Conservation (phyloP, 2,888 invertebrate genomes). For the Lithophane socia region DNA sequence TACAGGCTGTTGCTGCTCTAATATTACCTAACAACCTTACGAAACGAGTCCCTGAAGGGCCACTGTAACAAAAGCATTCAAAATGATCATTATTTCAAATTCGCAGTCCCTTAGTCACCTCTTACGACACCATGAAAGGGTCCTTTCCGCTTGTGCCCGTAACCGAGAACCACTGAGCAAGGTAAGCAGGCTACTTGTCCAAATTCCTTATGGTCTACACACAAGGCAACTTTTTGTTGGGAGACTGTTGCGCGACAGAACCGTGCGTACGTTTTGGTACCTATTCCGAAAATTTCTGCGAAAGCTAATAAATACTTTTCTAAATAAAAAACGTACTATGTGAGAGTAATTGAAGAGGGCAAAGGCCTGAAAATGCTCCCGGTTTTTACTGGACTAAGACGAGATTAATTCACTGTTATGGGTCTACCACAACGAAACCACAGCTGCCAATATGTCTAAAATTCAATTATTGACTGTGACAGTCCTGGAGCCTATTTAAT, state of each 20-base stretch:
- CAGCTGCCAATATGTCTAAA: not conserved
- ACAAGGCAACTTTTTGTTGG: conserved; percentile 29
- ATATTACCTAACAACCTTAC: conserved; percentile 21
- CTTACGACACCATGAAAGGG: conserved; percentile 55
- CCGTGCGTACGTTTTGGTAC: not conserved
- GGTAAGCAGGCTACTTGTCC: conserved; percentile 55
- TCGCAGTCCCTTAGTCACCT: conserved; percentile 49
- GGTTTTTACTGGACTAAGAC: not conserved
- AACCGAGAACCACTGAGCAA: conserved; percentile 56
- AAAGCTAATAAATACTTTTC: not conserved
- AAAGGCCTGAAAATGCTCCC: not conserved
- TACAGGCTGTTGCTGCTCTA: not conserved
- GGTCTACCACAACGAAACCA: not conserved
- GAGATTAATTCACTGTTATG: not conserved
- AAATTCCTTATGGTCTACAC: conserved; percentile 37
- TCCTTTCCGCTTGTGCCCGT: conserved; percentile 58
- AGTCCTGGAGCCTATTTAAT: not conserved
- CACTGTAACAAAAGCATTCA: conserved; percentile 39
- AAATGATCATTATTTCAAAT: conserved; percentile 32
- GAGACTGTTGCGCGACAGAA: conserved; percentile 3
- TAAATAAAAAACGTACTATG: not conserved
- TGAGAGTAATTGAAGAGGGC: not conserved
- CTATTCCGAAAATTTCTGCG: not conserved
- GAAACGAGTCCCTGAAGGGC: conserved; percentile 22
- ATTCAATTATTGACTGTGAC: not conserved